These are phyloP conservation scores for Chlorops oryzae DNA, from an alignment of 1,140 invertebrate species.

Conservation along the genomic window DNA sequence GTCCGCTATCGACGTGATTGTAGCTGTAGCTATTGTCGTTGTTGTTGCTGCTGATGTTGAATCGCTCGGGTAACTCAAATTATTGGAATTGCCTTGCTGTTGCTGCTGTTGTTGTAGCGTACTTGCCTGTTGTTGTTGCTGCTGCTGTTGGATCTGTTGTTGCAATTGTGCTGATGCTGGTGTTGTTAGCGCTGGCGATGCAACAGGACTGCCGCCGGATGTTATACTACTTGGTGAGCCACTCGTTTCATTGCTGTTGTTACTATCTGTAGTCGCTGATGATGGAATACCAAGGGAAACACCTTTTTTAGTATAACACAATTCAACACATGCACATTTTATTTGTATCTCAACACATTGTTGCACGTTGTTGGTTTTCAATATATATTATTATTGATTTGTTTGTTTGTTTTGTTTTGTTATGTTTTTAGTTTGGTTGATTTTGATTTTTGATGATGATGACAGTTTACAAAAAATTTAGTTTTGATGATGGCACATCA, in stretches of 20 bases:
- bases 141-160: slow-evolving; percentile 21
- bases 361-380: slow-evolving; percentile 1
- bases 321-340: slow-evolving; percentile 7
- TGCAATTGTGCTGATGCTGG: slow-evolving; percentile 20
- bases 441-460: slow-evolving; percentile 1
- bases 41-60: slow-evolving; percentile 57
- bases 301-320: slow-evolving; percentile 13
- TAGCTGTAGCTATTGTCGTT: slow-evolving; percentile 47
- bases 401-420: slow-evolving; percentile 1
- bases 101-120: slow-evolving; percentile 30
- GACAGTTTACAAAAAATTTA: slow-evolving; percentile 4
- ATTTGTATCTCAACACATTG: slow-evolving; percentile 1
- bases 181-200: slow-evolving; percentile 51
- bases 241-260: slow-evolving; percentile 72
- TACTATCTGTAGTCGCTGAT: slow-evolving; percentile 74
- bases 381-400: slow-evolving; percentile 2
- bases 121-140: slow-evolving; percentile 9
- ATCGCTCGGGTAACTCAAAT: slow-evolving; percentile 69
- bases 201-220: slow-evolving; percentile 54
- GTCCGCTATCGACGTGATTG: slow-evolving; percentile 55
- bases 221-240: slow-evolving; percentile 77
- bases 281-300: slow-evolving; percentile 56
- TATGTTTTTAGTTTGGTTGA: not conserved
- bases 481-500: too few species aligned
- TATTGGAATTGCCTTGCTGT: slow-evolving; percentile 17